Evolutionary conservation across 2,113 vertebrate species (phyloP).

Genomic region (Varanus salvator): DNA sequence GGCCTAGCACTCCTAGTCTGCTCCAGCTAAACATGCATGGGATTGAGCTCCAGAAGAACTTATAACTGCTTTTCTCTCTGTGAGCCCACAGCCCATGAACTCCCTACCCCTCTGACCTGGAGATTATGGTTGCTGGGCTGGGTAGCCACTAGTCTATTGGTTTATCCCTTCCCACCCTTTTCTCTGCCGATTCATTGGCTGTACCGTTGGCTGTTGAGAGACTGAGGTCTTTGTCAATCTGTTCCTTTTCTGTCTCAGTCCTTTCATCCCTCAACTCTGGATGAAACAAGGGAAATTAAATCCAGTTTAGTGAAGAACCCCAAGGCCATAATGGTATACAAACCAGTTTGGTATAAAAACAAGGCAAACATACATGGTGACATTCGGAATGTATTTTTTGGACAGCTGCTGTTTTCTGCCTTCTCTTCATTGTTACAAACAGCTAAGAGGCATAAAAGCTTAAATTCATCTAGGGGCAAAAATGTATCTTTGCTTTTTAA

Average conservation of each 20-base stretch:
- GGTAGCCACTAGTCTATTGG: too few relatives aligned
- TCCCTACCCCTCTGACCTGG: background rate
- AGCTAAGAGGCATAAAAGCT: constrained; percentile 55
- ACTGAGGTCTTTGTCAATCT: background rate
- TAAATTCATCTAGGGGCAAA: constrained; percentile 32
- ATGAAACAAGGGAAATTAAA: constrained; percentile 23
- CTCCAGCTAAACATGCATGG: too few relatives aligned
- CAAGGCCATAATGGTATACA: constrained; percentile 51
- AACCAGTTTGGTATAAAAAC: constrained; percentile 58
- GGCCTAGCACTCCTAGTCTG: too few relatives aligned
- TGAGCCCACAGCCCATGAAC: background rate
- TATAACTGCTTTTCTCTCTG: background rate
- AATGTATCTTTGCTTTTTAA: constrained; percentile 29
- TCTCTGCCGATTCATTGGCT: background rate
- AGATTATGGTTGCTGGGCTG: too few relatives aligned
- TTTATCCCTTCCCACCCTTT: background rate
- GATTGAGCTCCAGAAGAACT: background rate
- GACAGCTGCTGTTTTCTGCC: constrained; percentile 36
- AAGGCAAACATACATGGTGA: constrained; percentile 54
- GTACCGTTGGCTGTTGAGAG: background rate
- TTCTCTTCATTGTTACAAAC: constrained; percentile 30
- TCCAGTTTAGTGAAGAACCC: background rate
- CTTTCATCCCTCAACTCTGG: background rate
- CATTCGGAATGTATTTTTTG: constrained; percentile 64
- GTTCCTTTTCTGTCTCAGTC: background rate